Conservation (phyloP, 2,888 invertebrate genomes). For the Pyrrhosoma nymphula region DNA sequence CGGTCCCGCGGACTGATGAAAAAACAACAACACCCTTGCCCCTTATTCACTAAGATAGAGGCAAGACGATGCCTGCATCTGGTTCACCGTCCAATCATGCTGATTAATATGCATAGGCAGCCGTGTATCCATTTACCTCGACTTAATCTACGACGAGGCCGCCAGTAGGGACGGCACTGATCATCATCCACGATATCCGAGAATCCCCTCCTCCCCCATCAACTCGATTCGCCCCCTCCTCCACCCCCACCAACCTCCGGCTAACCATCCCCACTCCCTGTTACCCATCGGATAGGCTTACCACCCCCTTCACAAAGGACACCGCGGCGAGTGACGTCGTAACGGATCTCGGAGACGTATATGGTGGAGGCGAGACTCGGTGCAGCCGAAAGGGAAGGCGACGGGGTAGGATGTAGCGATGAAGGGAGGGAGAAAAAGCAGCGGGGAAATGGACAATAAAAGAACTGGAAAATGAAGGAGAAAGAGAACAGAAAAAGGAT, state of each 20-base stretch:
- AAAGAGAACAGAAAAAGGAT: not conserved
- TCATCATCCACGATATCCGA: not conserved
- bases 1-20: not conserved
- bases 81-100: not conserved
- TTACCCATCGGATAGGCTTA: not conserved
- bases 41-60: not conserved
- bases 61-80: not conserved
- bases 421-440: conserved; percentile 36
- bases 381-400: not conserved
- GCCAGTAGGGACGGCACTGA: not conserved
- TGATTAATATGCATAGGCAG: not conserved
- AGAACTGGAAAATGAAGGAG: not conserved
- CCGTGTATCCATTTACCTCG: not conserved
- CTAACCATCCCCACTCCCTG: not conserved
- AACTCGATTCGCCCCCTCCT: too few relatives aligned
- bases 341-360: not conserved
- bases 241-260: not conserved
- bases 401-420: not conserved
- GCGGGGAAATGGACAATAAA: not conserved
- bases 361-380: not conserved
- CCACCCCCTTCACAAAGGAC: not conserved
- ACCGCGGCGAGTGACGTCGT: conserved; percentile 5
- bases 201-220: not conserved
- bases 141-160: not conserved
- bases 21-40: not conserved